Evolutionary conservation across 2,888 invertebrate genomes (phyloP), one percentile per base, ranked within the genome.

Genomic region (Zaprionus lineosus): DNA sequence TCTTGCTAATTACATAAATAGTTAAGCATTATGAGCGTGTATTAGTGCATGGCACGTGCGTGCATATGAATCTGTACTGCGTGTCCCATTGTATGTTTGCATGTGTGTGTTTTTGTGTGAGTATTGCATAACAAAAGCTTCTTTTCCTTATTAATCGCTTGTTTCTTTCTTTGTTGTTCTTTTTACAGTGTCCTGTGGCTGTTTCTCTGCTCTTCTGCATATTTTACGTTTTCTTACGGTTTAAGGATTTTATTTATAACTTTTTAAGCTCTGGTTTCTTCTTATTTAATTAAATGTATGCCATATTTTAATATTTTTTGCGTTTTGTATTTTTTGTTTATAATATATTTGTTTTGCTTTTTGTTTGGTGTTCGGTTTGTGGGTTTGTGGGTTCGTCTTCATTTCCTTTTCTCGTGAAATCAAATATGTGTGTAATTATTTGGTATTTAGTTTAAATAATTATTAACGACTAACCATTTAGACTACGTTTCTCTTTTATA

Each of bases 211-310:
- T 43, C 46, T 71, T 43, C 39, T 72, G 51, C 61, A 55, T 64
- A 58, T 44, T 72, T 48, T 53, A 55, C 62, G 52, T 72, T 61
- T 48, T 74, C 57, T 74, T 78, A 61, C 59, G 75, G 64, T 64
- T 69, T 61, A 61, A 55, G 69, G 64, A 48, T 68, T 67, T 73
- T 74, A 52, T 64, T 72, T 72, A 52, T 72, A 67, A 55, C 50
- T 50, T 75, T 63, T 84, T 81, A 81, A 81, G 81, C 81, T 81
- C 81, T 85, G 64, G 85, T 74, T 81, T 85, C 52, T 71, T 85
- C 60, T 62, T 66, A 78, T 63, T 65, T 59, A 73, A 53, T 63
- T 71, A 52, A 56, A 59, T 79, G 71, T 84, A 60, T 74, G 86
- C 75, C 83, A 70, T 78, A 75, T 61, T 43, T 47, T 31, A 19